phyloP scores from a whole-genome alignment of 2,113 vertebrate genomes.

The Caranx ignobilis region DNA sequence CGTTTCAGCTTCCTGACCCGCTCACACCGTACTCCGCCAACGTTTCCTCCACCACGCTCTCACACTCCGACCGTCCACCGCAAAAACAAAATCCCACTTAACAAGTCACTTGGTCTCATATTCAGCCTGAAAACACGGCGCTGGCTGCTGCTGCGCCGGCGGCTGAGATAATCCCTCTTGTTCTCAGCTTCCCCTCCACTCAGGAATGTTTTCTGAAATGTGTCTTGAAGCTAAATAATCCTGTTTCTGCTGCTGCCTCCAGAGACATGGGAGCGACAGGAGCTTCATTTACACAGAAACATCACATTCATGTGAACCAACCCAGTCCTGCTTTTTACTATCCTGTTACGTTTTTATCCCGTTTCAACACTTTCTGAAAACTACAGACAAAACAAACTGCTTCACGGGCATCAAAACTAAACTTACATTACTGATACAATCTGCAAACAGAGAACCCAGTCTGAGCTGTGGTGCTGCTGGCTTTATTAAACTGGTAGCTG shows the following conservation, averaged over 20 bases:
- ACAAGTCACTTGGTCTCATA: conserved; percentile 58
- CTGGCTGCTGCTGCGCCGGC: conserved; percentile 13
- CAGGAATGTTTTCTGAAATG: conserved; percentile 44
- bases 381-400: too few relatives aligned
- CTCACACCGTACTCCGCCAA: conserved; percentile 43
- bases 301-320: too few relatives aligned
- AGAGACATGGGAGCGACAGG: background rate
- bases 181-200: conserved; percentile 47
- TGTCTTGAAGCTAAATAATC: conserved; percentile 37
- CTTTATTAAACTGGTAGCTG: too few relatives aligned
- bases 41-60: conserved; percentile 29
- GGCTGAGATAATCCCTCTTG: conserved; percentile 56
- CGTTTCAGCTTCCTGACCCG: conserved; percentile 66
- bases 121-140: conserved; percentile 37
- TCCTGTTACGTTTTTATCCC: too few relatives aligned
- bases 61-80: conserved; percentile 46
- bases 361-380: too few relatives aligned
- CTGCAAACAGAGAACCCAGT: too few relatives aligned
- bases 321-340: too few relatives aligned
- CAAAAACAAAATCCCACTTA: conserved; percentile 62
- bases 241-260: conserved; percentile 23
- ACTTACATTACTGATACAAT: too few relatives aligned
- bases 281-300: background rate
- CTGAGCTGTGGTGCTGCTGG: too few relatives aligned
- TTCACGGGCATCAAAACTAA: too few relatives aligned